Evolutionary conservation across 1,140 invertebrate species (phyloP), one percentile per base, ranked within the genome.

Genomic region (Eupeodes corollae): DNA sequence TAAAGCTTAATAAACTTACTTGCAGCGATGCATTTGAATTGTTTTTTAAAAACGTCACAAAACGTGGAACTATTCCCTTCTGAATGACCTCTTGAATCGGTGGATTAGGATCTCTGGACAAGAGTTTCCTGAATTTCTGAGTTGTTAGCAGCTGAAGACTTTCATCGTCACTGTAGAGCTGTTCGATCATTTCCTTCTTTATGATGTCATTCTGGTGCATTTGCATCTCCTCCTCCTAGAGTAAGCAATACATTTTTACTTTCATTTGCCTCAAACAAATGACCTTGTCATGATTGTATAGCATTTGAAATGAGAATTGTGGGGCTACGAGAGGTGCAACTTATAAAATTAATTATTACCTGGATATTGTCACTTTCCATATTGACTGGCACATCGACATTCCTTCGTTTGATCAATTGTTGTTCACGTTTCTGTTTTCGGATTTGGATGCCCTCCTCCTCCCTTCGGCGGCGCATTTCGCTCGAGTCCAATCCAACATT

Each of bases 81-180:
- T 85, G 77, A 61, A 98, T 97, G n/a, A 98, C 94, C 78, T 97
- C 92, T 73, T 98, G 91, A 59, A 98, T 98, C 2, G 92, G 94
- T 41, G 95, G 95, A 76, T 97, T 95, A 9, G 94, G 94, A 73
- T 98, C 95, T 69, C 83, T 78, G 53, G 91, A 96, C 35, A 98
- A 73, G 41, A 98, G 73, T 74, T 95, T 98, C 50, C 94, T 79
- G 73, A 97, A 97, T 65, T 86, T 91, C 61, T 97, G 92, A 41
- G 92, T 97, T 13, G 93, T 92, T 58, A 75, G 71, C 42, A 97
- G 75, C 64, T 96, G 91, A 55, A 87, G 79, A 55, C 86, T 79
- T 31, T 83, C 73, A 68, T 86, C 79, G 43, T 79, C 73, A 70
- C 87, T 90, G 67, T 92, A 91, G 3, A 98, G 69, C 51, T 83